Evolutionary conservation across 2,797 vertebrate genomes (phyloP).

Genomic region (Lophius americanus): DNA sequence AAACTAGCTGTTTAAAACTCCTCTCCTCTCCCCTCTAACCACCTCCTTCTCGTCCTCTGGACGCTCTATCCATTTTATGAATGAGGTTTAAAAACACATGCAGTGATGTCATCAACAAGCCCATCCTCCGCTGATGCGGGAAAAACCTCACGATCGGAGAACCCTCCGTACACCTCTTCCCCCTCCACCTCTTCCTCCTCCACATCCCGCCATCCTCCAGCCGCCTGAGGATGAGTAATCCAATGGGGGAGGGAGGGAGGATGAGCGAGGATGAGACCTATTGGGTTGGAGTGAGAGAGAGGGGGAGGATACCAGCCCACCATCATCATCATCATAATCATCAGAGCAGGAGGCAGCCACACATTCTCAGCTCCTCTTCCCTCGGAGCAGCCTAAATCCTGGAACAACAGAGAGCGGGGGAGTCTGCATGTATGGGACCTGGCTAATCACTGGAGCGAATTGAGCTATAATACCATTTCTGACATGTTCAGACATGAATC

Average conservation of each 20-base stretch:
- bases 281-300: slow-evolving; percentile 8
- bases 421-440: slow-evolving; percentile 16
- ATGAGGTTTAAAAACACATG: slow-evolving; percentile 45
- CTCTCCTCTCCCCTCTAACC: no score
- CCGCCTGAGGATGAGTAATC: slow-evolving; percentile 76
- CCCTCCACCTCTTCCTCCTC: slow-evolving; percentile 3
- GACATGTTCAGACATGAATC: no score
- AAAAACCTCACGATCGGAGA: slow-evolving; percentile 70
- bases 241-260: slow-evolving; percentile 17
- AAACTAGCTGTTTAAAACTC: no score
- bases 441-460: slow-evolving; percentile 16
- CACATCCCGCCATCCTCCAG: slow-evolving; percentile 1
- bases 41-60: no score
- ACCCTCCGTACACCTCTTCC: background rate
- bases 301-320: slow-evolving; percentile 15
- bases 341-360: slow-evolving; percentile 25
- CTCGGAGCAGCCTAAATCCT: slow-evolving; percentile 24
- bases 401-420: slow-evolving; percentile 9
- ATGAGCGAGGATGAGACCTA: background rate
- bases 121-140: slow-evolving; percentile 67
- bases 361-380: slow-evolving; percentile 3
- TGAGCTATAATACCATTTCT: no score
- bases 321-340: slow-evolving; percentile 46
- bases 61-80: slow-evolving; percentile 56
- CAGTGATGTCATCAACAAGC: slow-evolving; percentile 57